phyloP scores from a whole-genome alignment of 2,797 vertebrate genomes.

The Dicrostonyx torquatus region DNA sequence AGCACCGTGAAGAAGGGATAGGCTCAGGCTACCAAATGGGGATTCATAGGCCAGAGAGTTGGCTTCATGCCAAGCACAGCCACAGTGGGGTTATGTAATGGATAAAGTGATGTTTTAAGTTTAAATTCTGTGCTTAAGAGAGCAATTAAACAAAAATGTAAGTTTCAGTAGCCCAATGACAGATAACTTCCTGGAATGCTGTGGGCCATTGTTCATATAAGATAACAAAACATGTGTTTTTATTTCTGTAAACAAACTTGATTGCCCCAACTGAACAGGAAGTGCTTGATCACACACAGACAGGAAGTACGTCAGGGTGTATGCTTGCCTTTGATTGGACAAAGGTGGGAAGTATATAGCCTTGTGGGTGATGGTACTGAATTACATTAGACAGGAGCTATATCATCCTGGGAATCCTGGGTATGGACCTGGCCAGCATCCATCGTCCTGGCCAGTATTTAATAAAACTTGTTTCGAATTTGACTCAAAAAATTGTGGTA shows the following conservation, averaged over 20 bases:
- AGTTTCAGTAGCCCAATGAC: not conserved
- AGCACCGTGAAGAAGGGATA: not conserved
- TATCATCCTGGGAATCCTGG: not conserved
- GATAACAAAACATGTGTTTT: not conserved
- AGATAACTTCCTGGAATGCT: not conserved
- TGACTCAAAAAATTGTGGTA: not conserved
- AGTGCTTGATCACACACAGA: not conserved
- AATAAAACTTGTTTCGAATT: not conserved
- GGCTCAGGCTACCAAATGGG: not conserved
- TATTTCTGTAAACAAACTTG: not conserved
- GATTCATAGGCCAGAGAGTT: not conserved
- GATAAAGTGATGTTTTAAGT: too few relatives aligned
- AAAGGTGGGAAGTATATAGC: not conserved
- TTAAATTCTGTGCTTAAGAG: not conserved
- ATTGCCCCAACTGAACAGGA: not conserved
- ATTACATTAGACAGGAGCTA: too few relatives aligned
- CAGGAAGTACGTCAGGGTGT: not conserved
- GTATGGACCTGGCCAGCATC: not conserved
- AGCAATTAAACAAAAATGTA: not conserved
- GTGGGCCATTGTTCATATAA: not conserved
- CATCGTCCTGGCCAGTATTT: not conserved
- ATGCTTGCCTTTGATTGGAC: too few relatives aligned
- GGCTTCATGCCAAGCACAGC: not conserved
- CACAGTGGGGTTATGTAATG: not conserved
- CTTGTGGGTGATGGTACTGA: too few relatives aligned